phyloP scores from a whole-genome alignment of 2,113 vertebrate species.

The Eurystomus gularis region DNA sequence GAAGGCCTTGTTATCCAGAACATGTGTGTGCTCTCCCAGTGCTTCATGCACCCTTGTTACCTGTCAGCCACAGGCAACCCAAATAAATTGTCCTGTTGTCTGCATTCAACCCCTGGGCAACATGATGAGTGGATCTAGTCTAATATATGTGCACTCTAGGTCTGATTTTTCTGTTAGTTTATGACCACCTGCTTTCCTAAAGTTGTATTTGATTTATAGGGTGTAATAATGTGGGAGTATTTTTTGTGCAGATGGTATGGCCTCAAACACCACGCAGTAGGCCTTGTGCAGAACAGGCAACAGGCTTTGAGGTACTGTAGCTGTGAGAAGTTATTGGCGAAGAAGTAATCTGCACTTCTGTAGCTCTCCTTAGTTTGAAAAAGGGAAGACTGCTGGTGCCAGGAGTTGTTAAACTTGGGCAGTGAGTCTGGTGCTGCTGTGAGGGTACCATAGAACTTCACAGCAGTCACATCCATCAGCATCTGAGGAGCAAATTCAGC shows the following conservation, averaged over 20 bases:
- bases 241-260: background rate
- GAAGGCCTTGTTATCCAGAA: background rate
- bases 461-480: background rate
- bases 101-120: background rate
- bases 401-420: background rate
- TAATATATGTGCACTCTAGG: background rate
- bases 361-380: background rate
- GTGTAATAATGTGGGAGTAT: background rate
- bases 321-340: background rate
- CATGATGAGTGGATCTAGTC: background rate
- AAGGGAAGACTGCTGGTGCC: background rate
- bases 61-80: background rate
- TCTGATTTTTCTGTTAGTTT: slow-evolving; percentile 40
- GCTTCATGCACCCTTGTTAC: background rate
- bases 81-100: slow-evolving; percentile 11
- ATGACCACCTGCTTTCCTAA: background rate
- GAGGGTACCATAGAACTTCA: background rate
- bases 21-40: rapidly evolving
- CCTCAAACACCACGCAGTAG: background rate
- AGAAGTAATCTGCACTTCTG: background rate
- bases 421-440: background rate
- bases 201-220: slow-evolving; percentile 31
- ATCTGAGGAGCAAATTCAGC: background rate
- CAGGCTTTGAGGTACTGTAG: background rate
- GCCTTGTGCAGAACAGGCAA: background rate